A percentile compares a stretch with the other conserved stretches of the same genome.
Conservation (phyloP, 1,140 invertebrate genomes). For the Ceratitis capitata region DNA sequence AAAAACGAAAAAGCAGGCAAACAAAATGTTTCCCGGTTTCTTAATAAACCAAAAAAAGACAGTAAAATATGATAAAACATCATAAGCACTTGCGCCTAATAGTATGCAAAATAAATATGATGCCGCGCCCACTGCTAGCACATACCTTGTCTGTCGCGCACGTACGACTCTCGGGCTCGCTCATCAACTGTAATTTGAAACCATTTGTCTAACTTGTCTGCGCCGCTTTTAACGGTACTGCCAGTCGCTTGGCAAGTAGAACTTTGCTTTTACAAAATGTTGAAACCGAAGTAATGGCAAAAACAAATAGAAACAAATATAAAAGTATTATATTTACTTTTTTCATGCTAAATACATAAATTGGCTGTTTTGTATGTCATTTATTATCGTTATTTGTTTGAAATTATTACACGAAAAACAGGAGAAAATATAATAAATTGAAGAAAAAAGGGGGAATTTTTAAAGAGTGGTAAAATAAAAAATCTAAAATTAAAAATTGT, state of each 20-base stretch:
- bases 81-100: conserved; percentile 21
- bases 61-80: not conserved
- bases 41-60: not conserved
- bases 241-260: not conserved
- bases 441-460: conserved; percentile 8
- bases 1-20: not conserved
- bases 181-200: conserved; percentile 33
- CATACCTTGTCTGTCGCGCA: not conserved
- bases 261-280: not conserved
- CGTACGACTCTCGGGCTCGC: not conserved
- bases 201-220: conserved; percentile 35
- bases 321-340: conserved; percentile 13
- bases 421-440: too few relatives aligned
- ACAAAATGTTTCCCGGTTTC: not conserved
- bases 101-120: conserved; percentile 38
- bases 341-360: conserved; percentile 4
- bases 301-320: not conserved
- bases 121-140: conserved; percentile 10
- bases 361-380: conserved; percentile 34
- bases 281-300: not conserved
- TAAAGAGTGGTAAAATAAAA: not conserved
- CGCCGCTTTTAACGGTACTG: not conserved
- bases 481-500: too few relatives aligned
- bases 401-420: not conserved
- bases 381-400: conserved; percentile 32